Conservation (phyloP, 2,797 vertebrate species). For the Paramormyrops hopkinsi region DNA sequence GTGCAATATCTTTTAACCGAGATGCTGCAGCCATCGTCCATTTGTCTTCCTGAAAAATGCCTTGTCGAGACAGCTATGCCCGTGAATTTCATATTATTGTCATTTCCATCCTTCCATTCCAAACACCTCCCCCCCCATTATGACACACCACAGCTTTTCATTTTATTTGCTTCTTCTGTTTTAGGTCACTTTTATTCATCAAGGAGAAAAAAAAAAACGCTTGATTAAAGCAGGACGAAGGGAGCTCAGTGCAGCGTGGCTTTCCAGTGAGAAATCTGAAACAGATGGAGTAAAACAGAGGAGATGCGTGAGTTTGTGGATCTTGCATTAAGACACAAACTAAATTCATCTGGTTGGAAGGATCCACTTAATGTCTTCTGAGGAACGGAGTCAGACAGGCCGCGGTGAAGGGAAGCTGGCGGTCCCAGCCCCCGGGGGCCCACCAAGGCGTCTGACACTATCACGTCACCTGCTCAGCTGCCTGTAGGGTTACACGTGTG, state of each 20-base stretch:
- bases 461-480: neutral
- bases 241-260: slow-evolving; percentile 26
- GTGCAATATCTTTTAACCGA: slow-evolving; percentile 43
- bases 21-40: slow-evolving; percentile 37
- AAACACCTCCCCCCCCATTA: slow-evolving; percentile 34
- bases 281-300: neutral
- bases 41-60: slow-evolving; percentile 48
- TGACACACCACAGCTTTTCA: slow-evolving; percentile 42
- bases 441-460: neutral
- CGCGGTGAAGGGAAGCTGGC: neutral
- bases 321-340: slow-evolving; percentile 15
- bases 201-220: slow-evolving; percentile 37
- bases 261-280: slow-evolving; percentile 33
- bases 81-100: slow-evolving; percentile 49
- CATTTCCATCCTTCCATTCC: slow-evolving; percentile 46
- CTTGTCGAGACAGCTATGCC: slow-evolving; percentile 43
- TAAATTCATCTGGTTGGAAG: neutral
- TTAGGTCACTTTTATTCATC: slow-evolving; percentile 39
- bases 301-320: neutral
- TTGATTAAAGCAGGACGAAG: slow-evolving; percentile 39
- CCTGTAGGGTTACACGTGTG: slow-evolving; percentile 1
- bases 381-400: neutral
- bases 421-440: neutral
- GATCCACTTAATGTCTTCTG: neutral
- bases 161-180: slow-evolving; percentile 39